These are phyloP conservation scores for Acromyrmex echinatior DNA, from an alignment of 1,140 invertebrate genomes.

Conservation along the genomic window DNA sequence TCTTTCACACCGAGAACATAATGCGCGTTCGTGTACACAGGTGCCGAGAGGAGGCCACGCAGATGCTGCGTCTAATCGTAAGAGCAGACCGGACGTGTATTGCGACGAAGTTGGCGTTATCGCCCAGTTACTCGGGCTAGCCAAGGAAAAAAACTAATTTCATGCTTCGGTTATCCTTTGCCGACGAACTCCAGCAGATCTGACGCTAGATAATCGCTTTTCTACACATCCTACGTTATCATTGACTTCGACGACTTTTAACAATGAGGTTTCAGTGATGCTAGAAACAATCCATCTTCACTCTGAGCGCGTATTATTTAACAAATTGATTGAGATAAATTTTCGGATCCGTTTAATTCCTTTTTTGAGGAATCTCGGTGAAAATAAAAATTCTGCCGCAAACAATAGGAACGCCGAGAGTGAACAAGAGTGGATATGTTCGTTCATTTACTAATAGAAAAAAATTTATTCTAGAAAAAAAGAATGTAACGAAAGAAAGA, in stretches of 20 bases:
- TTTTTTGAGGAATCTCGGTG: not conserved
- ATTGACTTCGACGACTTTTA: not conserved
- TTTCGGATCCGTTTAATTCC: no score
- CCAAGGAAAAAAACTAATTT: constrained; percentile 25
- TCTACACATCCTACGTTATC: not conserved
- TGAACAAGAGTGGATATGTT: no score
- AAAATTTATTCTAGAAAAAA: not conserved
- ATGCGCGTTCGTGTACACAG: constrained; percentile 83
- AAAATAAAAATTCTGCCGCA: not conserved
- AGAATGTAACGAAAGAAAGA: not conserved
- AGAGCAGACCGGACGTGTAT: constrained; percentile 46
- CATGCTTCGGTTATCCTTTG: constrained; percentile 36
- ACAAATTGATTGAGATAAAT: no score
- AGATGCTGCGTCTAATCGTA: constrained; percentile 82
- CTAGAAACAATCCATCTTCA: no score
- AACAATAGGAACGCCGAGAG: not conserved
- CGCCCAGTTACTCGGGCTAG: not conserved
- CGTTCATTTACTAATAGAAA: no score
- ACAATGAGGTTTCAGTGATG: no score
- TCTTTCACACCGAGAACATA: constrained; percentile 79
- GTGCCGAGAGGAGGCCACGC: constrained; percentile 78
- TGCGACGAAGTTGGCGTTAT: constrained; percentile 32
- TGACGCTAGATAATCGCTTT: constrained; percentile 2
- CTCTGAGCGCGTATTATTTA: no score
- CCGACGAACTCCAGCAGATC: not conserved